Evolutionary conservation across 2,797 vertebrate species (phyloP).

Genomic region (Acanthurus lineatus): DNA sequence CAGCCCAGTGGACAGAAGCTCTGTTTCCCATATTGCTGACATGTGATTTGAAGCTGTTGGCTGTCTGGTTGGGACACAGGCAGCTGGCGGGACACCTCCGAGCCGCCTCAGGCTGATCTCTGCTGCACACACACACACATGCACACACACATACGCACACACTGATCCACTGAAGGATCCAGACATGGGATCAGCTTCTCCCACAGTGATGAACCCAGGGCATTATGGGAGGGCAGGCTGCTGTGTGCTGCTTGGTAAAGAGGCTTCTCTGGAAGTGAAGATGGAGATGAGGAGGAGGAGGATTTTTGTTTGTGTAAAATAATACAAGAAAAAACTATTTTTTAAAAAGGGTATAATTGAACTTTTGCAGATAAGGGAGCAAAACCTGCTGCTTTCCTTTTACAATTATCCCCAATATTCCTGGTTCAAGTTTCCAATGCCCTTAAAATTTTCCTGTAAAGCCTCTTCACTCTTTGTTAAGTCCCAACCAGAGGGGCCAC

Average conservation of each 20-base stretch:
- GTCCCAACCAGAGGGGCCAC: conserved; percentile 76
- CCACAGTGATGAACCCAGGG: conserved; percentile 58
- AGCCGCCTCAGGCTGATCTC: conserved; percentile 79
- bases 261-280: conserved; percentile 23
- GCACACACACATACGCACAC: conserved; percentile 4
- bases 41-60: conserved; percentile 89
- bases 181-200: conserved; percentile 63
- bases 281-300: not conserved
- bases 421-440: conserved; percentile 44
- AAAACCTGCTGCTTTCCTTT: not conserved
- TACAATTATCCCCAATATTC: conserved; percentile 22
- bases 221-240: conserved; percentile 62
- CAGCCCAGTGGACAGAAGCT: conserved; percentile 83
- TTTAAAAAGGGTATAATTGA: too few relatives aligned
- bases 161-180: conserved; percentile 48
- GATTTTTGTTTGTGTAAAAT: conserved; percentile 5
- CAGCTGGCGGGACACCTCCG: conserved; percentile 85
- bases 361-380: not conserved
- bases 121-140: conserved; percentile 48
- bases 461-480: conserved; percentile 58
- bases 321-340: not conserved
- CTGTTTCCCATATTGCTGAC: conserved; percentile 88
- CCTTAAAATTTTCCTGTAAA: conserved; percentile 47
- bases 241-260: conserved; percentile 30
- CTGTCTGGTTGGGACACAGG: conserved; percentile 84